Evolutionary conservation across 2,113 vertebrate species (phyloP).

Genomic region (Aythya baeri): DNA sequence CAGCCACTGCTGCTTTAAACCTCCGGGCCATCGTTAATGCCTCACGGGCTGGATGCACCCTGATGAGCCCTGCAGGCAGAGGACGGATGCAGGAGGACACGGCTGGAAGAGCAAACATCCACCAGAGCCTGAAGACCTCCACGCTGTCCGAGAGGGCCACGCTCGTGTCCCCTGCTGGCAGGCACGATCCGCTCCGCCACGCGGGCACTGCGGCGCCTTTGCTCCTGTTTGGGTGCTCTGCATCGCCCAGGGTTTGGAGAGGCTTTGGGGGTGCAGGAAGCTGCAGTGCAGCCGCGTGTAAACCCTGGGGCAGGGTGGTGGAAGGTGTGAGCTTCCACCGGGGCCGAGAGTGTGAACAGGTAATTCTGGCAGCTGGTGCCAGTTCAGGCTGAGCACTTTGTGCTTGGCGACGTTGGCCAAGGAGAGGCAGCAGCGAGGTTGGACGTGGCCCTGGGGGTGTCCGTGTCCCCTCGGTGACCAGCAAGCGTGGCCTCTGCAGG

Average conservation of each 20-base stretch:
- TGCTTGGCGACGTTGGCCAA: not conserved
- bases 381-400: not conserved
- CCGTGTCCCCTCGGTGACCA: not conserved
- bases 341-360: not conserved
- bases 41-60: not conserved
- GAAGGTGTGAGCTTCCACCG: not conserved
- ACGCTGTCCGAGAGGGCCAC: not conserved
- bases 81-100: not conserved
- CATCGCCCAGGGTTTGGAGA: not conserved
- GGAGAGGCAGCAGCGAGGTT: not conserved
- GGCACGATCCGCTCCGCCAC: not conserved
- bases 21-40: not conserved
- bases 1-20: not conserved
- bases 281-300: not conserved
- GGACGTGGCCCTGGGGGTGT: not conserved
- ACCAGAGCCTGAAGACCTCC: not conserved
- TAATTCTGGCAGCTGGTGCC: not conserved
- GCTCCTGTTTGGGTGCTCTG: rapidly evolving
- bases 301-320: rapidly evolving
- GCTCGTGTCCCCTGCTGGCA: rapidly evolving
- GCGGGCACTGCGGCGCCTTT: not conserved
- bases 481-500: not conserved
- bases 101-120: not conserved
- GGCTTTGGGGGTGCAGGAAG: not conserved
- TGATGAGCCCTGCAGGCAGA: not conserved